Conservation (phyloP, 2,113 vertebrate genomes). For the Plestiodon gilberti region DNA sequence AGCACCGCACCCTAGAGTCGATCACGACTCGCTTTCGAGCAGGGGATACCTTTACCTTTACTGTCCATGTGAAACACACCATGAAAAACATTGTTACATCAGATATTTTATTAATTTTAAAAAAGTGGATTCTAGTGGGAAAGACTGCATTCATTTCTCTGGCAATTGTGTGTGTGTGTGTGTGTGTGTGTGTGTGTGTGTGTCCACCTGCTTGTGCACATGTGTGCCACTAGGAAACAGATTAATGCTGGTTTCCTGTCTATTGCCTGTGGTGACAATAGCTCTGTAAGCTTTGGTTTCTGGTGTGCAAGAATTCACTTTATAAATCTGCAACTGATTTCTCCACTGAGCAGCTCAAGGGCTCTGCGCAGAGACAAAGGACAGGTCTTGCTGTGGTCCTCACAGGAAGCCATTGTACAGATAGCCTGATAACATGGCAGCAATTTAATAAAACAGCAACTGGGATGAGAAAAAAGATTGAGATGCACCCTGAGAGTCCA, state of each 20-base stretch:
- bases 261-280: conserved; percentile 38
- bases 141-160: background rate
- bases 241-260: conserved; percentile 50
- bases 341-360: conserved; percentile 49
- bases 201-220: background rate
- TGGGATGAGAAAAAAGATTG: rapidly evolving
- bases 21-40: too few relatives aligned
- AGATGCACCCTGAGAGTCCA: background rate
- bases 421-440: conserved; percentile 12
- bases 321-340: conserved; percentile 59
- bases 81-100: too few relatives aligned
- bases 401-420: conserved; percentile 23
- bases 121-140: background rate
- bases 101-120: too few relatives aligned
- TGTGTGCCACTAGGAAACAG: conserved; percentile 19
- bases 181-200: background rate
- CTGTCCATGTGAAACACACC: too few relatives aligned
- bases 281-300: conserved; percentile 45
- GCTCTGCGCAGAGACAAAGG: conserved; percentile 6
- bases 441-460: conserved; percentile 38
- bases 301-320: conserved; percentile 42
- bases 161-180: background rate
- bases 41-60: too few relatives aligned
- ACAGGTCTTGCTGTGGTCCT: conserved; percentile 26
- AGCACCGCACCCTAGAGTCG: too few relatives aligned